phyloP scores from a whole-genome alignment of 2,113 vertebrate species.

The Podocnemis expansa region DNA sequence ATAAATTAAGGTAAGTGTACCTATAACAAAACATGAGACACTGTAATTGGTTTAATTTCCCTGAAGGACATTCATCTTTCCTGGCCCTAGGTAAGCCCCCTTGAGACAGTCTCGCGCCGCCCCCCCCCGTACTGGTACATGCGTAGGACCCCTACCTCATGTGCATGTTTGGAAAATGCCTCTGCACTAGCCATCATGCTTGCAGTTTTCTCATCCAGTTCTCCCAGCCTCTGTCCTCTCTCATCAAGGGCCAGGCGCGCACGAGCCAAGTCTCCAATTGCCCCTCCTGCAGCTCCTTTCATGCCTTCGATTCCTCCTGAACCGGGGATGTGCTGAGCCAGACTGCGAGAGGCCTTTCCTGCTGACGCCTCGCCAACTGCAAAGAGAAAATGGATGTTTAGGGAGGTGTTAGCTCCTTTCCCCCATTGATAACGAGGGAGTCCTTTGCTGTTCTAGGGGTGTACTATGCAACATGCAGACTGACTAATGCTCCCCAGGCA shows the following conservation, averaged over 20 bases:
- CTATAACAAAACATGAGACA: accelerated
- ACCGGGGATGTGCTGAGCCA: slow-evolving; percentile 97
- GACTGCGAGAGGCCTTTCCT: slow-evolving; percentile 92
- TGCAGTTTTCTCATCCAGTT: slow-evolving; percentile 94
- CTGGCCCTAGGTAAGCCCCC: background rate
- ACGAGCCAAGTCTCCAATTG: slow-evolving; percentile 90
- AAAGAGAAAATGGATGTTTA: background rate
- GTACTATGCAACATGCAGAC: accelerated
- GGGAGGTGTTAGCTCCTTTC: background rate
- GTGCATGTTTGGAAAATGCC: slow-evolving; percentile 94
- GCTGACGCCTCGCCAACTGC: slow-evolving; percentile 94
- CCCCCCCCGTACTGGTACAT: accelerated
- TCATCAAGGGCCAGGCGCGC: slow-evolving; percentile 95
- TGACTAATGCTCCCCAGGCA: background rate
- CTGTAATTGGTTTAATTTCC: background rate
- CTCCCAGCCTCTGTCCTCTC: slow-evolving; percentile 93
- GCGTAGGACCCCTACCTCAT: slow-evolving; percentile 83
- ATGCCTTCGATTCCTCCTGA: slow-evolving; percentile 89
- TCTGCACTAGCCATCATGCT: slow-evolving; percentile 97
- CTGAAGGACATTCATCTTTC: background rate
- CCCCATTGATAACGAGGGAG: accelerated
- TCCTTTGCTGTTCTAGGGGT: background rate
- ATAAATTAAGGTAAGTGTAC: accelerated
- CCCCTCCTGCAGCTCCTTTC: slow-evolving; percentile 89
- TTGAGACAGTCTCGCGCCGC: background rate